A percentile compares a stretch with the other conserved stretches of the same genome.
Conservation (phyloP, 2,113 vertebrate genomes). For the Plecturocebus donacophilus region DNA sequence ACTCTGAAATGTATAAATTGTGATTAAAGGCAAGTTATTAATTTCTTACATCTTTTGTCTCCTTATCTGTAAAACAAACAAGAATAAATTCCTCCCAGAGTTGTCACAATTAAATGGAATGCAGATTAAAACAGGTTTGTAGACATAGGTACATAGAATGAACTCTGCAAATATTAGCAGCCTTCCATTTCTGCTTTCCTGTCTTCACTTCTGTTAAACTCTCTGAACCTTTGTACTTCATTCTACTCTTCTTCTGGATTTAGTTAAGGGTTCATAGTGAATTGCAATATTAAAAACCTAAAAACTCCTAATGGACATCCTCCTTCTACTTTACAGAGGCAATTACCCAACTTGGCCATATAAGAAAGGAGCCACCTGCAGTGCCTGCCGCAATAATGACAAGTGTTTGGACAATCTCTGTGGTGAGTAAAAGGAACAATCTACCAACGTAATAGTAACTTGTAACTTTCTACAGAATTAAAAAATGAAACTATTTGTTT, state of each 20-base stretch:
- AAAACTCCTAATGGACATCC: neutral
- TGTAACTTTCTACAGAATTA: neutral
- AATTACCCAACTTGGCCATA: constrained; percentile 84
- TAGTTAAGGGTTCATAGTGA: neutral
- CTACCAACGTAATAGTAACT: neutral
- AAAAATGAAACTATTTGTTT: neutral
- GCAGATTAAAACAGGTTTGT: neutral
- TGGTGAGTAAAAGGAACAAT: constrained; percentile 76
- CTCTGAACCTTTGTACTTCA: neutral
- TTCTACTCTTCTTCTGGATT: neutral
- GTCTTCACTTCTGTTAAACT: neutral
- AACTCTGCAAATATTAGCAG: neutral
- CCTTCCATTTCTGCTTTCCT: neutral
- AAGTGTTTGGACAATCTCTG: constrained; percentile 81
- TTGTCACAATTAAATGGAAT: neutral
- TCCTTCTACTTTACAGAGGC: constrained; percentile 79
- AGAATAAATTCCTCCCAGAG: neutral
- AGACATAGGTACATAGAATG: neutral
- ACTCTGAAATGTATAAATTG: neutral
- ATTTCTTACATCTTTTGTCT: neutral
- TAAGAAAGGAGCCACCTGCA: constrained; percentile 77
- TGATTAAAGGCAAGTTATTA: neutral
- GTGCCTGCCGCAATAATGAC: constrained; percentile 73
- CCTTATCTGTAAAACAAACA: neutral
- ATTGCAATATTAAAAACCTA: neutral